Conservation (phyloP, 2,888 invertebrate genomes). For the Dynastes hyllus region DNA sequence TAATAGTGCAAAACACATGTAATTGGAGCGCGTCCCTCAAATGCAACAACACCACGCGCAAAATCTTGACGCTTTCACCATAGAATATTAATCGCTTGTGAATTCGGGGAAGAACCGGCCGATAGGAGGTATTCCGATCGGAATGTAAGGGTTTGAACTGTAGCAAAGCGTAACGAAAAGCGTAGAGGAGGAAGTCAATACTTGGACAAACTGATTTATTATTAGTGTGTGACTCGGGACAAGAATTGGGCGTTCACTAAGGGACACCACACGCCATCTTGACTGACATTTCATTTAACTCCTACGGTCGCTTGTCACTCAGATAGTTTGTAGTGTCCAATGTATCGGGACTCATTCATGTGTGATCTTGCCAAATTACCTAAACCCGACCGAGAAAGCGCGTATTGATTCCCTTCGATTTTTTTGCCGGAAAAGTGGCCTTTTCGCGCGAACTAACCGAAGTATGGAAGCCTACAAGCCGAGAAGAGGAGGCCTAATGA, state of each 20-base stretch:
- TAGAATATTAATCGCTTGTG: constrained; percentile 67
- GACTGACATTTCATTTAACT: constrained; percentile 73
- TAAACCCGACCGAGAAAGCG: constrained; percentile 61
- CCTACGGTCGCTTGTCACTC: constrained; percentile 70
- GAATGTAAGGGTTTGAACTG: constrained; percentile 53
- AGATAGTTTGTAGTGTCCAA: constrained; percentile 64
- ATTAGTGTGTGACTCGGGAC: constrained; percentile 68
- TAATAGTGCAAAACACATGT: constrained; percentile 68
- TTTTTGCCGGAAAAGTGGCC: constrained; percentile 68
- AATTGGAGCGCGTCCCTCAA: constrained; percentile 64
- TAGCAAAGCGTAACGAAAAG: constrained; percentile 55
- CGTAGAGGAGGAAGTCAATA: constrained; percentile 56
- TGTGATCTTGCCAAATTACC: constrained; percentile 69
- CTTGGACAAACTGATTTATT: constrained; percentile 68
- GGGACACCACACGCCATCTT: constrained; percentile 68
- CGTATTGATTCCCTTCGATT: constrained; percentile 61
- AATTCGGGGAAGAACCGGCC: constrained; percentile 25
- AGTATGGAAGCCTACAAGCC: no score
- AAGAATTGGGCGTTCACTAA: constrained; percentile 69
- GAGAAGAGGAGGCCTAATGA: constrained; percentile 61
- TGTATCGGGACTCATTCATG: constrained; percentile 64
- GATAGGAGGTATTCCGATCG: constrained; percentile 46
- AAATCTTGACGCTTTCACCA: constrained; percentile 65
- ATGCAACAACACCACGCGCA: constrained; percentile 62
- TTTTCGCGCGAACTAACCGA: constrained; percentile 64